Base-by-base conservation (phyloP, 1,140 invertebrate genomes). In the Lineus longissimus region DNA sequence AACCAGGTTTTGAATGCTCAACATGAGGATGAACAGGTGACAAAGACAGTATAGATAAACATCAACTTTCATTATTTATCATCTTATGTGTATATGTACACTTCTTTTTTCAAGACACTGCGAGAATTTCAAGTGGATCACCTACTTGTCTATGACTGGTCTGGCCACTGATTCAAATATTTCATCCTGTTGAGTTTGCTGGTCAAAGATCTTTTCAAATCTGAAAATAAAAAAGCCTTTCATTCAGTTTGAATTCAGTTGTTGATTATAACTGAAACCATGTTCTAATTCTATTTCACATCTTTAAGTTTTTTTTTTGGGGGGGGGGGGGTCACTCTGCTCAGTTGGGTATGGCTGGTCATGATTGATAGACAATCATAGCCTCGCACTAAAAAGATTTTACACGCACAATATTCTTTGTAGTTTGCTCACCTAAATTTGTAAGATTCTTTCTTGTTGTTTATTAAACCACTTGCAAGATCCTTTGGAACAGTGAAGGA, bases 381-480 rank as follows among this genome's bases (percentile, higher is more conserved):
- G 33, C 40, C 36, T 23, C 36, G 36, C 1, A 15, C 1, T 56
- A 54, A 61, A 61, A 61, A 27, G 1, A 25, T n/a, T 61, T 27
- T 27, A n/a, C 13, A 43, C 11, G 11, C 11, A 43, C 11, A 43
- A 43, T 11, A 13, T 19, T 43, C 11, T 11, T 43, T 43, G 19
- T 19, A 19, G n/a, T 15, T 55, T 23, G 57, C 60, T 68, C 56
- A 81, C 78, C 72, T 76, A 58, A 82, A 82, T 66, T 75, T 78
- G 62, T 80, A 82, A 30, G 73, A 72, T 69, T 81, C 80, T 62
- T 75, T 79, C 64, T 82, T 82, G 62, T 82, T 82, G 63, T 82
- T 82, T 30, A 81, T 69, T 56, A 78, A 78, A 45, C 78, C 79
- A 59, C 74, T 73, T 41, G 78, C 72, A 25, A 75, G 55, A 25